phyloP scores from a whole-genome alignment of 1,140 invertebrate genomes.

The Glossosoma conforme region DNA sequence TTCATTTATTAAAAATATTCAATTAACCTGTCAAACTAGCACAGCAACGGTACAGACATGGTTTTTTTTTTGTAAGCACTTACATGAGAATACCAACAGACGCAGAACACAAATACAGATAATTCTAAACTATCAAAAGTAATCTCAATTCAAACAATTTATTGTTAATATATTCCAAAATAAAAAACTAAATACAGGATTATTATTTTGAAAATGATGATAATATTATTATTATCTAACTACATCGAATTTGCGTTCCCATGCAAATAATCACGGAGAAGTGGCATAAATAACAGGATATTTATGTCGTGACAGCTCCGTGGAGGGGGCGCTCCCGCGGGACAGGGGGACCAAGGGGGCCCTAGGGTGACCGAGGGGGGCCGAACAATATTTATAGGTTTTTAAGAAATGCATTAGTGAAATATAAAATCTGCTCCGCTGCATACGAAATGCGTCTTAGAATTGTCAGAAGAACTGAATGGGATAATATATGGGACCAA shows the following conservation, averaged over 20 bases:
- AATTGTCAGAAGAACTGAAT: too few species aligned
- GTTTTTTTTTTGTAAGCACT: too few species aligned
- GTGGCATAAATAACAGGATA: conserved; percentile 17
- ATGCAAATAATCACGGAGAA: conserved; percentile 12
- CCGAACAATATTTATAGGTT: conserved; percentile 32
- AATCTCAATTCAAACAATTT: background rate
- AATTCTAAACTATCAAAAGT: background rate
- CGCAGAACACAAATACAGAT: too few species aligned
- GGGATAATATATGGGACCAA: too few species aligned
- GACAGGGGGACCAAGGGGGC: background rate
- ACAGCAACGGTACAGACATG: too few species aligned
- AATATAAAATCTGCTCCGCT: conserved; percentile 31
- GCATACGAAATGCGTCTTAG: conserved; percentile 23
- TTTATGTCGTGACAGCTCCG: conserved; percentile 19
- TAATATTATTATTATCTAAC: background rate
- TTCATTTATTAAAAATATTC: too few species aligned
- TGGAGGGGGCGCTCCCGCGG: background rate
- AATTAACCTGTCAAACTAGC: too few species aligned
- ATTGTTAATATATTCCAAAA: background rate
- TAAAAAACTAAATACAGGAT: background rate
- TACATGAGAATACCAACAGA: too few species aligned
- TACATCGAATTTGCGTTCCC: background rate
- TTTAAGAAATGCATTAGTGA: conserved; percentile 34
- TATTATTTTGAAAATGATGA: background rate
- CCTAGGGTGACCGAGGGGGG: background rate